A percentile compares a stretch with the other conserved stretches of the same genome.
phyloP scores from a whole-genome alignment of 2,797 vertebrate genomes.

The Tinamus major region DNA sequence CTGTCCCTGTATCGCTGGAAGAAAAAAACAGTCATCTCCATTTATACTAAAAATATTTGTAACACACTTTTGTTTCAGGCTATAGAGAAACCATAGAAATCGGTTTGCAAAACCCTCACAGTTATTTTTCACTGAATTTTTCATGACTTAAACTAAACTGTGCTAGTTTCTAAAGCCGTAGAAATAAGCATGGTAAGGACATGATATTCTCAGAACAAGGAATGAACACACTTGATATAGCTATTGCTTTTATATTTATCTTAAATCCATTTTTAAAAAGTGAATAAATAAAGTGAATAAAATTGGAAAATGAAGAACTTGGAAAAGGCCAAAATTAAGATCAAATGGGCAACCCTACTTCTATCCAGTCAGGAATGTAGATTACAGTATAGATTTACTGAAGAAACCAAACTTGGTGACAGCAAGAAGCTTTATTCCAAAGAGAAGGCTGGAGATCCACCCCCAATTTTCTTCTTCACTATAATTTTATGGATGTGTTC shows the following conservation, averaged over 20 bases:
- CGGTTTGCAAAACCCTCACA: background rate
- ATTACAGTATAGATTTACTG: background rate
- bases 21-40: constrained; percentile 60
- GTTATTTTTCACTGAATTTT: background rate
- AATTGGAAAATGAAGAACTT: background rate
- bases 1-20: constrained; percentile 90
- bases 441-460: background rate
- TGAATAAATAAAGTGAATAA: background rate
- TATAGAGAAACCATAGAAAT: background rate
- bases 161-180: background rate
- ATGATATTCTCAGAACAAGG: background rate
- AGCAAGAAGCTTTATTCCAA: background rate
- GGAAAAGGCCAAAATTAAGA: background rate
- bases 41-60: background rate
- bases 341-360: background rate
- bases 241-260: background rate
- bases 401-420: background rate
- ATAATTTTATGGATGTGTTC: background rate
- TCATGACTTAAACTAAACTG: background rate
- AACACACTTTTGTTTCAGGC: background rate
- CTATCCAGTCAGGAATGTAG: background rate
- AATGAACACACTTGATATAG: background rate
- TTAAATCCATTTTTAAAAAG: background rate
- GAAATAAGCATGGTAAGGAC: background rate
- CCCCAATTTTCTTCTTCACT: background rate